Evolutionary conservation across 2,113 vertebrate genomes (phyloP).

Genomic region (Upupa epops): DNA sequence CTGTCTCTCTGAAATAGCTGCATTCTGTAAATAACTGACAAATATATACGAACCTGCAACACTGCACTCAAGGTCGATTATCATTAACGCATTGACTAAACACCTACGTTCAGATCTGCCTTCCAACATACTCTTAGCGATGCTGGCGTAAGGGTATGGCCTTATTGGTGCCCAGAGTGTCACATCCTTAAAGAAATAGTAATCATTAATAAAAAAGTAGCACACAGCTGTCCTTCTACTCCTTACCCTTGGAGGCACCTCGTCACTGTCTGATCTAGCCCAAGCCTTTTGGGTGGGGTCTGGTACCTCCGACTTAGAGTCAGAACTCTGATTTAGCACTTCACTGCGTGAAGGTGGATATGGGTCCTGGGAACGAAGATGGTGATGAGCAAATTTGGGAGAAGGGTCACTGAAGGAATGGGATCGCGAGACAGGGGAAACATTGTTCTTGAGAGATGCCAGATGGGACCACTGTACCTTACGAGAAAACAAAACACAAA

Average conservation of each 20-base stretch:
- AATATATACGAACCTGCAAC: constrained; percentile 8
- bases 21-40: constrained; percentile 31
- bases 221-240: constrained; percentile 78
- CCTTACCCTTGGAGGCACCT: constrained; percentile 94
- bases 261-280: constrained; percentile 89
- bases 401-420: constrained; percentile 92
- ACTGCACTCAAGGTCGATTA: neutral
- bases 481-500: constrained; percentile 87
- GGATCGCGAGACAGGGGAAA: constrained; percentile 85
- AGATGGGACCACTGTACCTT: constrained; percentile 97
- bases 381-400: constrained; percentile 93
- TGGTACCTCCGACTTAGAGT: constrained; percentile 82
- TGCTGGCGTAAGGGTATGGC: neutral
- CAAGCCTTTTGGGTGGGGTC: constrained; percentile 84
- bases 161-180: constrained; percentile 32
- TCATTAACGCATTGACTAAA: neutral
- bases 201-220: constrained; percentile 49
- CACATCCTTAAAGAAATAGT: constrained; percentile 47
- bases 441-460: constrained; percentile 94
- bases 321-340: constrained; percentile 83
- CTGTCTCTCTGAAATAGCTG: constrained; percentile 26
- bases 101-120: neutral
- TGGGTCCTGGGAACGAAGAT: constrained; percentile 90
- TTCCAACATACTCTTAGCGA: constrained; percentile 34
- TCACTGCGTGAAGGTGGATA: constrained; percentile 89